Base-by-base conservation (phyloP, 2,888 invertebrate genomes). In the Leucophora obtusa region DNA sequence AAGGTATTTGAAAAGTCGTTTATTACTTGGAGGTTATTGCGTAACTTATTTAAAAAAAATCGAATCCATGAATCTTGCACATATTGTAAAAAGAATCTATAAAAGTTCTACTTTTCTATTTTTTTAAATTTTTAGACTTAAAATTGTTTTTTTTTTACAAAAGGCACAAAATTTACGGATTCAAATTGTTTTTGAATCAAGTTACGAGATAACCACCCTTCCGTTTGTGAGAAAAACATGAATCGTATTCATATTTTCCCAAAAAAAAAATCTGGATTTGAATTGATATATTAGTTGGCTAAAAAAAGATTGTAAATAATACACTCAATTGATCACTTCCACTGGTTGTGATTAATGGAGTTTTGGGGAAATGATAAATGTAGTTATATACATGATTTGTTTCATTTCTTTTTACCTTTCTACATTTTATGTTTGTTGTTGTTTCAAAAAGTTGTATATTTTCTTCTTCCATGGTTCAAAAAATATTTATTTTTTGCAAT, bases 331-430 rank as follows among this genome's bases (percentile, higher is more conserved):
- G n/a, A n/a, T 47, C 43, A 47, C 43, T 47, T 47, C n/a, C n/a
- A 47, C 38, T 38, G 38, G 38, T 10, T 10, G 4, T 11, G 38
- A 38, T 38, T 11, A 38, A 38, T 11, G 38, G 38, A 11, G 38
- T n/a, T 18, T 68, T 50, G 47, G 33, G 50, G 59, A 53, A 63
- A 33, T 69, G 58, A 83, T 84, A 83, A 84, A 82, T 84, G 85
- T 85, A 84, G 83, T 75, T 87, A 86, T 88, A 85, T 88, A 87
- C 87, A 87, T 84, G 68, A 54, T 38, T 82, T 77, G 14, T 28
- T 62, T n/a, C n/a, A 1, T 53, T 80, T n/a, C n/a, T n/a, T 81
- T 82, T 80, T 77, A 81, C 73, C 21, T 74, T 79, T 74, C 56
- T 79, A 71, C 74, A 60, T 51, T 21, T 74, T 78, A 65, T 74